Base-by-base conservation (phyloP, 1,140 invertebrate species). In the Drosophila tristis region DNA sequence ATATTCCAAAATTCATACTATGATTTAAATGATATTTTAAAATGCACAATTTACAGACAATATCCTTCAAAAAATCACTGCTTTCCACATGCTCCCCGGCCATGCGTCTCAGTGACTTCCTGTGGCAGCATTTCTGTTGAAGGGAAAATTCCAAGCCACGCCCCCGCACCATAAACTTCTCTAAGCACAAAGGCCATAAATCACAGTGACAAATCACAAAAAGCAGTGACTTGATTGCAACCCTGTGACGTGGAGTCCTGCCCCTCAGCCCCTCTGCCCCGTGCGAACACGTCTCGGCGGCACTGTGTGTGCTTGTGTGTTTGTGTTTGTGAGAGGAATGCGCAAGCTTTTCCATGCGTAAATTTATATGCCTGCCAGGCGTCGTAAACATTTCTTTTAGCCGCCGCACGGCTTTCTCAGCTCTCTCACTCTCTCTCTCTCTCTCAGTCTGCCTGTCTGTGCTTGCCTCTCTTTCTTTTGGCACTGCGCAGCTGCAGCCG, bases 311-410 rank as follows among this genome's bases (percentile, higher is more conserved):
- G 9, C 25, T 11, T 44, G 20, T 57, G 23, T 43, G 29, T 63
- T 23, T 68, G 50, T 44, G 5, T 48, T 26, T 44, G 51, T 31
- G 50, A 65, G 72, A 61, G 81, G 74, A 71, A 87, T 78, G 81
- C 47, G 59, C 59, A 23, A 75, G 74, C 82, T 82, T 86, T 86
- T 86, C 35, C 82, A 82, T 86, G 82, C 82, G 82, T 86, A 87
- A 86, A 86, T 86, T 87, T 87, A 86, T 86, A 75, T 86, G 82
- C 74, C 82, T 86, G 78, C 58, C 78, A 81, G 70, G 78, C 78
- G 65, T 86, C 82, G 82, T 87, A 86, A 86, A 86, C 82, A 87
- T 80, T 85, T 80, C 81, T 85, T 73, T 82, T 71, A 78, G 66
- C 66, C 70, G 62, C 66, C 64, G 62, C 63, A 56, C 65, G 74